Evolutionary conservation across 2,888 invertebrate species (phyloP), one percentile per base, ranked within the genome.

Genomic region (Imbricaverruca yamaguchii): DNA sequence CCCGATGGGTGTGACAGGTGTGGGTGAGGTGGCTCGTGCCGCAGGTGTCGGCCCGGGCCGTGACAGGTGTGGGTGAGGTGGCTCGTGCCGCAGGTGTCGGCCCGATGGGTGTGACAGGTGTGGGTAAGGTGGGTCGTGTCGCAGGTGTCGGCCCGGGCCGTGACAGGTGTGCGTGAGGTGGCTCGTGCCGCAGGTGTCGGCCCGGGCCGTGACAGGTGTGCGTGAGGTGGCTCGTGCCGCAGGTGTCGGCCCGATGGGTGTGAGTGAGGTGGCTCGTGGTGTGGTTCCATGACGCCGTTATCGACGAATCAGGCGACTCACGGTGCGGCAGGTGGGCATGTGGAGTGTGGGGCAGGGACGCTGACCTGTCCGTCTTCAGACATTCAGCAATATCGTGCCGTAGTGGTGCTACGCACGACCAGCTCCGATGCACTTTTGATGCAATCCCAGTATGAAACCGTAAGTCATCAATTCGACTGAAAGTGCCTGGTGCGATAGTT

Each of bases 11-110:
- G 23, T 67, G 65, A n/a, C 21, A 12, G 10, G 65, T 67, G 65
- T 67, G 11, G 9, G 10, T 9, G 10, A 67, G 23, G 23, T 15
- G 23, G 11, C 21, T 21, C 9, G n/a, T 10, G 18, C 9, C 1
- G 23, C 15, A 67, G 21, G 21, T 67, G 65, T 21, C n/a, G 3
- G 65, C 23, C 10, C 23, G 65, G 65, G 11, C n/a, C 10, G 65
- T 7, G 65, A 39, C 23, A 23, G 21, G 21, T n/a, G 65, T n/a
- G 65, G 21, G 15, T 82, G 93, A 93, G 39, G 39, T 39, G 39
- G 39, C 39, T 39, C 39, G 23, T 6, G 25, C 0, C 23, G 65
- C 23, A 10, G n/a, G 63, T n/a, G 63, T 6, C 21, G 1, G 39
- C 39, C 39, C 39, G 39, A n/a, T n/a, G 39, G 39, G 2, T 7